phyloP scores from a whole-genome alignment of 2,888 invertebrate genomes.

The Theodoxus fluviatilis region DNA sequence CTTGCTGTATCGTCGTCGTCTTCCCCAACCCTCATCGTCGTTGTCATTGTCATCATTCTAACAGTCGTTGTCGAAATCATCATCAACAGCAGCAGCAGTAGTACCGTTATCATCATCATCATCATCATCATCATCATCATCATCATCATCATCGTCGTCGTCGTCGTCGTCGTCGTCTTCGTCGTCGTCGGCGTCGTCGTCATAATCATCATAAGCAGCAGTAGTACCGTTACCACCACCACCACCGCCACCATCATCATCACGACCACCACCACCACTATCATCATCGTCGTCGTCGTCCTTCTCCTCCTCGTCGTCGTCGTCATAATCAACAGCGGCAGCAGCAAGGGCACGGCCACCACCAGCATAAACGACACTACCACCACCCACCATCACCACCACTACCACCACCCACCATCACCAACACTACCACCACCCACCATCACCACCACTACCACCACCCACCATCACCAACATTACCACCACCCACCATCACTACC shows the following conservation, averaged over 20 bases:
- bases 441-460: not conserved
- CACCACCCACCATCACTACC: not conserved
- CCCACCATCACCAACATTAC: not conserved
- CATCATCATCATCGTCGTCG: conserved; percentile 28
- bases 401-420: not conserved
- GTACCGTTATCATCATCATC: not conserved
- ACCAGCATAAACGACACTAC: no score
- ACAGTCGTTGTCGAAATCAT: not conserved
- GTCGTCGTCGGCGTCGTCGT: conserved; percentile 19
- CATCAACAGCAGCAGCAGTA: conserved; percentile 6
- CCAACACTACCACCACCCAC: not conserved
- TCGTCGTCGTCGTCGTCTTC: conserved; percentile 26
- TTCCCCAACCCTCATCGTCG: not conserved
- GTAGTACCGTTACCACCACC: conserved; percentile 1
- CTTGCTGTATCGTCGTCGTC: no score
- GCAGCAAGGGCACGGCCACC: no score
- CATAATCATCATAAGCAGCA: not conserved
- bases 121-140: conserved; percentile 30
- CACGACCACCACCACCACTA: not conserved
- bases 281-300: conserved; percentile 5
- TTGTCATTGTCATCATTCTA: conserved; percentile 12
- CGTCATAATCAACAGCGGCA: conserved; percentile 22
- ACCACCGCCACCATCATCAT: conserved; percentile 6
- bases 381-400: no score
- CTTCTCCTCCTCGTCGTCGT: conserved; percentile 27